Base-by-base conservation (phyloP, 1,140 invertebrate genomes). In the Schlechtendalia chinensis region DNA sequence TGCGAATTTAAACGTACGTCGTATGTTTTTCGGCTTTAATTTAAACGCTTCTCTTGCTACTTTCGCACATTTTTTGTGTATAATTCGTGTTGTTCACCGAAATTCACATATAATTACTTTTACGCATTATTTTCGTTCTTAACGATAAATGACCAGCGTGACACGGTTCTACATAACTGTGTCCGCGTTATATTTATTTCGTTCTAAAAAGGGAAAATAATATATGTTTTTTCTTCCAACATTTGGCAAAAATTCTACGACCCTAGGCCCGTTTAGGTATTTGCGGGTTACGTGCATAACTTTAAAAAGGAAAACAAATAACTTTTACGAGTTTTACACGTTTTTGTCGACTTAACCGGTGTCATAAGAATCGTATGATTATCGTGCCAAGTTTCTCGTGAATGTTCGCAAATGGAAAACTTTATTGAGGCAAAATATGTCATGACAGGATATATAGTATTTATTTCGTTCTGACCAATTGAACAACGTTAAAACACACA, bases 141-240 rank as follows among this genome's bases (percentile, higher is more conserved):
- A 10, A 72, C 47, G 27, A 72, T 29, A 72, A 72, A 72, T 29
- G 27, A n/a, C 17, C 17, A 29, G 29, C 69, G 4, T 29, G 10
- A 72, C 47, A 4, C 17, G 5, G 17, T 72, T 50, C 5, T 50
- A 1, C 12, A 14, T 54, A 17, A 19, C 14, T 27, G 14, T 50
- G 22, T 79, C n/a, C 17, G 17, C n/a, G 17, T 63, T 79, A 59
- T 77, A 59, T 32, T 59, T 59, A 63, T 11, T 63, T 45, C 45
- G 17, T 8, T 50, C n/a, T 16, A 22, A 54, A 47, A n/a, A 63
- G 24, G 5, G 58, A n/a, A 63, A 63, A 79, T 63, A 79, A 63
- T 79, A 63, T 79, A 79, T 29, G 58, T 27, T 79, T 61, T 79
- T 79, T 29, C 24, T 29, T 32, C 24, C 24, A 47, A 61, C 17